These are phyloP conservation scores for Rhombomys opimus DNA, from an alignment of 2,113 vertebrate genomes.

Conservation along the genomic window DNA sequence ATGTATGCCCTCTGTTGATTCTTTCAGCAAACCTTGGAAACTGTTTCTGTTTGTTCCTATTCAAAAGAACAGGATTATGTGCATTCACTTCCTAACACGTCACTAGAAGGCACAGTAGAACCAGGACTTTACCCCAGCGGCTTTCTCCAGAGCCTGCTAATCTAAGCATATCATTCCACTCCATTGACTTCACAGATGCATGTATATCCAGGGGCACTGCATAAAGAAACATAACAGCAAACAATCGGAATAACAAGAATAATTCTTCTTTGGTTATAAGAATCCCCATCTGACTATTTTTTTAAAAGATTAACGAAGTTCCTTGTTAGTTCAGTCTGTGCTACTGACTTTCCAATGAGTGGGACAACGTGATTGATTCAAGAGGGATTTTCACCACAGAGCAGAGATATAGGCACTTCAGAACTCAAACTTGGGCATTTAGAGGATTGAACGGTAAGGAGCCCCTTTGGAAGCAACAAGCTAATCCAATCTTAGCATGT, in stretches of 20 bases:
- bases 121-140: background rate
- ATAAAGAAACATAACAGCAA: background rate
- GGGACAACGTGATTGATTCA: background rate
- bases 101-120: background rate
- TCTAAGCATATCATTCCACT: background rate
- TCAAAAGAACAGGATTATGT: background rate
- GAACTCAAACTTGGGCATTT: constrained; percentile 51
- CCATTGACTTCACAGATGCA: background rate
- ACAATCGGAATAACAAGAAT: constrained; percentile 4
- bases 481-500: constrained; percentile 21
- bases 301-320: background rate
- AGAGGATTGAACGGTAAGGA: background rate
- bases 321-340: constrained; percentile 66
- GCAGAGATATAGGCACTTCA: background rate
- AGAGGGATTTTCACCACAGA: background rate
- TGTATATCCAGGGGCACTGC: background rate
- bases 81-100: background rate
- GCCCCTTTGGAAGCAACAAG: constrained; percentile 43
- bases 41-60: background rate
- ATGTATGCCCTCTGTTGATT: background rate
- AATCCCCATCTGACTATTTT: background rate
- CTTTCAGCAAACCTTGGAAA: background rate
- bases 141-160: background rate
- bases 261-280: background rate
- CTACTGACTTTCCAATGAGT: constrained; percentile 45